Evolutionary conservation across 2,797 vertebrate species (phyloP).

Genomic region (Octomys mimax): DNA sequence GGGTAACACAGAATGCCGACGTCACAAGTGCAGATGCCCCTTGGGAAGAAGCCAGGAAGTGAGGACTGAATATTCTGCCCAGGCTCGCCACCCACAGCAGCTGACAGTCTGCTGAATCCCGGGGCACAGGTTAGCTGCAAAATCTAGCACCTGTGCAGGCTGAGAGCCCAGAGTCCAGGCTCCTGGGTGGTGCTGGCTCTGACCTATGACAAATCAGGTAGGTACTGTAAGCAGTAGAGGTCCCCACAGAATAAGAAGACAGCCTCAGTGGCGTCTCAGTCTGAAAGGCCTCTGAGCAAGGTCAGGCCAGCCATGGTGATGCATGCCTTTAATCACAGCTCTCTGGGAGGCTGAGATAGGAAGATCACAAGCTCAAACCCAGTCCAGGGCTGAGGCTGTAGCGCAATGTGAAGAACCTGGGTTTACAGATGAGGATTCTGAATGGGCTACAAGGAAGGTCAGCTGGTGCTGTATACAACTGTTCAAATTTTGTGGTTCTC

Average conservation of each 20-base stretch:
- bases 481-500: background rate
- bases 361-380: background rate
- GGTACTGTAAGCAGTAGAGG: background rate
- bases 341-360: background rate
- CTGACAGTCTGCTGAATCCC: background rate
- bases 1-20: background rate
- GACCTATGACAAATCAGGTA: background rate
- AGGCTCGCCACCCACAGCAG: background rate
- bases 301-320: background rate
- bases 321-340: background rate
- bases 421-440: background rate
- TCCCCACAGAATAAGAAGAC: background rate
- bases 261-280: background rate
- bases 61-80: background rate
- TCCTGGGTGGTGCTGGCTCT: background rate
- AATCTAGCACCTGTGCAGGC: background rate
- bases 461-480: background rate
- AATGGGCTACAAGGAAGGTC: background rate
- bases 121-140: background rate
- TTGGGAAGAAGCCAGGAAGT: background rate
- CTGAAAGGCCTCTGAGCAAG: background rate
- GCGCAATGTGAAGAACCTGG: no score
- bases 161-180: background rate
- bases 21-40: background rate
- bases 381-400: no score